Evolutionary conservation across 1,140 invertebrate genomes (phyloP), one percentile per base, ranked within the genome.

Genomic region (Ridgeia piscesae): DNA sequence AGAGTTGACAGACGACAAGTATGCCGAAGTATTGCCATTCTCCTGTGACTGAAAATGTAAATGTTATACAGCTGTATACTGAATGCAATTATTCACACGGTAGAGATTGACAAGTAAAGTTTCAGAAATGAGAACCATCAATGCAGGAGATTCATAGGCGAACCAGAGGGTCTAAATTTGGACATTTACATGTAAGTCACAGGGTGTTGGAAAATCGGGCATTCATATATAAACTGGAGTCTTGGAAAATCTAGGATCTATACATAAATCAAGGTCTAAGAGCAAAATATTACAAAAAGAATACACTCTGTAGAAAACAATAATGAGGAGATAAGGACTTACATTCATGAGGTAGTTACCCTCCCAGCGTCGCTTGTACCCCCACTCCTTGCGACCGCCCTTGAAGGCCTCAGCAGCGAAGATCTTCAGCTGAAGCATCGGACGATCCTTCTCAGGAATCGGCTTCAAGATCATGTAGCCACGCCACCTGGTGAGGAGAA

Each of bases 341-440:
- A 97, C 96, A 89, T 97, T 96, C 1, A 97, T 96, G 92, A 99
- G 96, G 95, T 99, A 99, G 96, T 99, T 99, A 42, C 99, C 99
- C 93, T 97, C 97, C 99, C 99, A 99, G 93, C 97, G 97, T 42
- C 98, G 96, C 6, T 97, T 96, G 91, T 98, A 97, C 0, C 99
- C 99, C 97, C 98, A 99, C 92, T 98, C 96, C 1, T 96, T 94
- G 58, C 99, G 97, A 92, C 98, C 97, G 0, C 97, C 97, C 91
- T 97, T 96, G 27, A 99, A 96, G 8, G 97, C 97, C 90, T 97
- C 97, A 33, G 97, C 98, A 0, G 98, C 98, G 33, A 97, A 97
- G 93, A 99, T 98, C 96, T 99, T 98, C 34, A 97, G 94, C 93
- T 97, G 96, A 89, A 99, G 96, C 95, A 98, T 97, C 0, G 98